Evolutionary conservation across 2,797 vertebrate species (phyloP), one percentile per base, ranked within the genome.

Genomic region (Coccyzus lansbergi): DNA sequence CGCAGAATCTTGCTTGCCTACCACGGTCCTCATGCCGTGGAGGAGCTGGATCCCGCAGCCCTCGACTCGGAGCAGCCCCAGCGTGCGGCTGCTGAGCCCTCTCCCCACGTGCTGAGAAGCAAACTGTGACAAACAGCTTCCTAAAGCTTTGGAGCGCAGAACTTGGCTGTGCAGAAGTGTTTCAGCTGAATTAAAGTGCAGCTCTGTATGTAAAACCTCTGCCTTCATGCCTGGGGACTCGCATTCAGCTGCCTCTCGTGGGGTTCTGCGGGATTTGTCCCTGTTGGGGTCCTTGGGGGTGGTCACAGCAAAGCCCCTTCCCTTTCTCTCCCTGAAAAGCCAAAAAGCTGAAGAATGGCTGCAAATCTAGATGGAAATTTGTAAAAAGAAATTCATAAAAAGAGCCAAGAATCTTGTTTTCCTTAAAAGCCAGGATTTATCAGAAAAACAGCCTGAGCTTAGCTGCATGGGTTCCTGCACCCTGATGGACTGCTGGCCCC

Each of bases 41-140:
- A 0, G 0, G 59, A 25, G 68, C 46, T 3, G 2, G 59, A 11
- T 20, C 29, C 6, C 0, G 58, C 22, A 49, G 24, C 33, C 19
- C 11, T 34, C 3, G 0, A 58, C 22, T 42, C 1, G 0, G 9
- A 52, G 65, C 3, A 8, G 31, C 31, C 63, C 25, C 33, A 2
- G 20, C 3, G 7, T 3, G 22, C 0, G 2, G 29, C 53, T 3
- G 0, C 49, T 20, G 38, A 60, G 15, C 59, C n/a, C 9, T 9
- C 33, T 65, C 21, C 13, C 34, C 4, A 0, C 4, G 36, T 28
- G 24, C 55, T 38, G 2, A 3, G 10, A 33, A 38, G 44, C 42
- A 52, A 72, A 65, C 19, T 7, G 52, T 36, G 33, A 16, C 12
- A 13, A 40, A 31, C 20, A 8, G 19, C 22, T 46, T 52, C 68